Percentiles rank a stretch among this genome's conserved stretches.
Conservation (phyloP, 1,140 invertebrate genomes). For the Stegodyphus mimosarum region DNA sequence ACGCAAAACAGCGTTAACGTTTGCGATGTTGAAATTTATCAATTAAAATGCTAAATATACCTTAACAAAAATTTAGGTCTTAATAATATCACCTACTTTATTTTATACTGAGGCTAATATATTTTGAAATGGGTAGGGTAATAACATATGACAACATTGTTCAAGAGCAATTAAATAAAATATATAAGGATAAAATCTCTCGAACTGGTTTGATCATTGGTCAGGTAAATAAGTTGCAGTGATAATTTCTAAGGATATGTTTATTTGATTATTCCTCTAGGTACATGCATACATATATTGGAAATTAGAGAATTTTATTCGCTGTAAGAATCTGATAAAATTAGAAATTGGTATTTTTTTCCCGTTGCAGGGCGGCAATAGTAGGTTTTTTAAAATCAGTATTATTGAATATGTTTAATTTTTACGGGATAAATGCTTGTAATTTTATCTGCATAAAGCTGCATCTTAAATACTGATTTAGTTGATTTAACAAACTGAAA, state of each 20-base stretch:
- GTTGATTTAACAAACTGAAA: too few species aligned
- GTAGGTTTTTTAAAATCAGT: not conserved
- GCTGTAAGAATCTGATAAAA: not conserved
- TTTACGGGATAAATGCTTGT: too few species aligned
- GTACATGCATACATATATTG: not conserved
- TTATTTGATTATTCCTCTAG: too few species aligned
- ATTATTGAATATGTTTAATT: too few species aligned
- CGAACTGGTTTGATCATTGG: conserved; percentile 50
- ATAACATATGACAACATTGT: conserved; percentile 41
- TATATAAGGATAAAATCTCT: conserved; percentile 10
- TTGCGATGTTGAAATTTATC: too few species aligned
- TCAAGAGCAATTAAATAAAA: conserved; percentile 27
- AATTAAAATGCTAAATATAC: too few species aligned
- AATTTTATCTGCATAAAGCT: too few species aligned
- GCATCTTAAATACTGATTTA: too few species aligned
- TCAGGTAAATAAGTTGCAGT: conserved; percentile 14
- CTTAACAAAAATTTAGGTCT: too few species aligned
- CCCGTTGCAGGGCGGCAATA: not conserved
- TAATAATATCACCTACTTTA: too few species aligned
- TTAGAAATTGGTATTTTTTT: not conserved
- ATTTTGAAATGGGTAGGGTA: conserved; percentile 40
- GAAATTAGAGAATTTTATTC: not conserved
- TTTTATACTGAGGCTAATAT: not conserved
- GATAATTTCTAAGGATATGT: too few species aligned
- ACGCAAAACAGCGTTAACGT: too few species aligned